Conservation (phyloP, 2,888 invertebrate species). For the Cataglyphis rosenhaueri region DNA sequence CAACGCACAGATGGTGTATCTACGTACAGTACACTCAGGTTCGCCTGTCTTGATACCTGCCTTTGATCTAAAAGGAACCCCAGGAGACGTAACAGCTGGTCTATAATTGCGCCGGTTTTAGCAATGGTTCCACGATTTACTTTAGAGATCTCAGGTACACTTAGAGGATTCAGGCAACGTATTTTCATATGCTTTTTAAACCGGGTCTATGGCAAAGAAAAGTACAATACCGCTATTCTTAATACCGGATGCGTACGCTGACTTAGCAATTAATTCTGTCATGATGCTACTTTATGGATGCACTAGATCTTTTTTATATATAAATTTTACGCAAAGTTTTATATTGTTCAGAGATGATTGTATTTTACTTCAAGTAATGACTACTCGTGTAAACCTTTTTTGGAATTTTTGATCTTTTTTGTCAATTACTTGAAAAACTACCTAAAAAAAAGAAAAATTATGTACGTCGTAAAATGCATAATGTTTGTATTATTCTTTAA, state of each 20-base stretch:
- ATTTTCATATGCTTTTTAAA: conserved; percentile 59
- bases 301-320: neutral
- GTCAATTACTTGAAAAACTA: neutral
- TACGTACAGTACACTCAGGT: conserved; percentile 27
- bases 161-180: conserved; percentile 48
- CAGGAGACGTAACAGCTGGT: conserved; percentile 78
- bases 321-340: neutral
- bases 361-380: neutral
- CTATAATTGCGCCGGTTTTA: conserved; percentile 82
- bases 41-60: conserved; percentile 60
- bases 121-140: conserved; percentile 82
- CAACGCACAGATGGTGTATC: conserved; percentile 51
- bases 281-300: neutral
- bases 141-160: conserved; percentile 74
- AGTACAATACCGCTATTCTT: conserved; percentile 63
- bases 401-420: neutral
- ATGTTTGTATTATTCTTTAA: neutral
- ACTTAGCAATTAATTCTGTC: conserved; percentile 35
- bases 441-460: too few species aligned
- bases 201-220: conserved; percentile 60
- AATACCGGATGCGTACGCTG: conserved; percentile 37
- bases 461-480: too few species aligned
- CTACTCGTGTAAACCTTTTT: neutral
- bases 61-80: conserved; percentile 62
- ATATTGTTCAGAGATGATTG: neutral